Evolutionary conservation across 2,888 invertebrate genomes (phyloP).

Genomic region (Bhutanitis thaidina): DNA sequence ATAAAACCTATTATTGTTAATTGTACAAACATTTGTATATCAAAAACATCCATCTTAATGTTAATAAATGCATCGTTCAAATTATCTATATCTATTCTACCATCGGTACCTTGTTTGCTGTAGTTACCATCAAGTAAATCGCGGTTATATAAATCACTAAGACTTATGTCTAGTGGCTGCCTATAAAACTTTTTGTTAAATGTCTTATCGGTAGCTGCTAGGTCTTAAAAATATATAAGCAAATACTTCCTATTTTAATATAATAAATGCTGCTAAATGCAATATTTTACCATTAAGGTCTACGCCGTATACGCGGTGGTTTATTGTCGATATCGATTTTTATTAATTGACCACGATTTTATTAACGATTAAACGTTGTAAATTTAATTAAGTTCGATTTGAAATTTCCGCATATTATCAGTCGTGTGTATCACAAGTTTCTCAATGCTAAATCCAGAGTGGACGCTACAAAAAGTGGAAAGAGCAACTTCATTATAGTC

Average conservation of each 20-base stretch:
- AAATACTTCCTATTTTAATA: conserved; percentile 11
- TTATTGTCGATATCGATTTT: conserved; percentile 28
- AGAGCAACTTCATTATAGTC: conserved; percentile 28
- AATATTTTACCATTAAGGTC: conserved; percentile 64
- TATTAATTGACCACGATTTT: not conserved
- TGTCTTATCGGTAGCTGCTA: too few relatives aligned
- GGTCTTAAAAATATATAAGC: conserved; percentile 6
- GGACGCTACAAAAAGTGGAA: conserved; percentile 23
- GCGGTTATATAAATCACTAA: not conserved
- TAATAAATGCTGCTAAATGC: conserved; percentile 56
- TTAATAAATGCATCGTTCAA: conserved; percentile 49
- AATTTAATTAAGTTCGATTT: conserved; percentile 25
- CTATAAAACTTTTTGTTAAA: too few relatives aligned
- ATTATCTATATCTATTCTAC: conserved; percentile 13
- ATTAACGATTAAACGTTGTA: conserved; percentile 5
- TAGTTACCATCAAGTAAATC: conserved; percentile 2
- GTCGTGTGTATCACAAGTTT: conserved; percentile 71
- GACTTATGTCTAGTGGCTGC: too few relatives aligned
- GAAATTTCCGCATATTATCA: conserved; percentile 46
- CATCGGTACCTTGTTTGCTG: conserved; percentile 4
- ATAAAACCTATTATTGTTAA: conserved; percentile 44
- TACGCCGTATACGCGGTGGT: conserved; percentile 73
- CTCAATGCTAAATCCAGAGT: conserved; percentile 30
- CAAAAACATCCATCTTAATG: conserved; percentile 29
- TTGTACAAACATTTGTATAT: conserved; percentile 55